A percentile compares a stretch with the other conserved stretches of the same genome.
Evolutionary conservation across 2,888 invertebrate species (phyloP).

Genomic region (Formica aserva): DNA sequence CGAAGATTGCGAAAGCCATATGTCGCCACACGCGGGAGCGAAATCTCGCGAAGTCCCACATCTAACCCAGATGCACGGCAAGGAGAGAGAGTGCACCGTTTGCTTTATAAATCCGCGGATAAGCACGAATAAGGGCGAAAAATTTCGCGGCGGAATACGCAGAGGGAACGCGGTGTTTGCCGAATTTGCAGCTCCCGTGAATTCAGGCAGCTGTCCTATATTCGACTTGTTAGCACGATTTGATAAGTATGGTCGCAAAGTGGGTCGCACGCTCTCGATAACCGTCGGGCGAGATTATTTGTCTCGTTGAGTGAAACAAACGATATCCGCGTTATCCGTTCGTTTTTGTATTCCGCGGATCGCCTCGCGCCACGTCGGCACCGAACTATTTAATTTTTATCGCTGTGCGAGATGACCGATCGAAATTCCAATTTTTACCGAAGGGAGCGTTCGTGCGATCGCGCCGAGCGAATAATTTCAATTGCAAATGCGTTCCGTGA

Average conservation of each 20-base stretch:
- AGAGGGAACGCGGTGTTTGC: conserved; percentile 3
- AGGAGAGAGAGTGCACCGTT: conserved; percentile 41
- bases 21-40: conserved; percentile 16
- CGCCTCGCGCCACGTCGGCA: conserved; percentile 27
- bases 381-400: conserved; percentile 40
- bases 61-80: conserved; percentile 25
- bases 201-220: not conserved
- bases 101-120: conserved; percentile 47
- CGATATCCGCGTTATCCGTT: not conserved
- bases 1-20: conserved; percentile 45
- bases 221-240: not conserved
- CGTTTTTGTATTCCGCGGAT: conserved; percentile 9
- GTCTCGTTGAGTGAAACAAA: not conserved
- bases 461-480: conserved; percentile 45
- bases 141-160: conserved; percentile 2
- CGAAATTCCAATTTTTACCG: conserved; percentile 38
- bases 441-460: not conserved
- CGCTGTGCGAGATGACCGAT: conserved; percentile 41
- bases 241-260: not conserved
- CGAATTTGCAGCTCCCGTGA: conserved; percentile 39
- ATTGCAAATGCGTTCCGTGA: conserved; percentile 51
- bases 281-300: not conserved
- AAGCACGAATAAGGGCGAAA: conserved; percentile 2
- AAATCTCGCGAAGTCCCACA: conserved; percentile 23
- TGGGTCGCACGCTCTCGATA: not conserved